phyloP scores from a whole-genome alignment of 92 coral and sea anemone genomes.

The Phymanthus crucifer region DNA sequence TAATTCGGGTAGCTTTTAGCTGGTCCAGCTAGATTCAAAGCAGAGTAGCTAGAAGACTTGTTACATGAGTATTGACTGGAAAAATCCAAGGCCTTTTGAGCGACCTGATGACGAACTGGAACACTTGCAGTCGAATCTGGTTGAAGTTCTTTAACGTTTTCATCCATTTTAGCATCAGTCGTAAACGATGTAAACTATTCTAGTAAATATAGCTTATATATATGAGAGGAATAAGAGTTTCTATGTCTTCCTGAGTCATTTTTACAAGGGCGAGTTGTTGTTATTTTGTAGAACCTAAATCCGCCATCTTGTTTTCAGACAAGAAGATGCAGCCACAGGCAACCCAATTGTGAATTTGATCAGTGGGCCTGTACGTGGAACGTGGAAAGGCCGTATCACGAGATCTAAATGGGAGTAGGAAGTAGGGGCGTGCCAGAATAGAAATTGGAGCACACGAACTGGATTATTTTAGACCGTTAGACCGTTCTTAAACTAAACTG shows the following conservation, averaged over 20 bases:
- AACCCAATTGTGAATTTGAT: too few species aligned
- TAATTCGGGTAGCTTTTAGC: slow-evolving; percentile 73
- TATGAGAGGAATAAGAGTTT: neutral
- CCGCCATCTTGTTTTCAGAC: slow-evolving; percentile 8
- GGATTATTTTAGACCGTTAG: too few species aligned
- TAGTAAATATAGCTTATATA: neutral
- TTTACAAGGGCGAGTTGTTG: neutral
- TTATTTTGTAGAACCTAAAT: neutral
- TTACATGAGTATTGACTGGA: slow-evolving; percentile 91
- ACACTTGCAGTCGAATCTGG: neutral
- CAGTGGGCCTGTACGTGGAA: too few species aligned
- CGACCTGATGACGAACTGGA: slow-evolving; percentile 59
- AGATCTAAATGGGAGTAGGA: too few species aligned
- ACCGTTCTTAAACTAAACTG: too few species aligned
- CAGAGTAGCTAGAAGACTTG: slow-evolving; percentile 67
- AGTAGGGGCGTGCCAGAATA: too few species aligned
- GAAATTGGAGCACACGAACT: too few species aligned
- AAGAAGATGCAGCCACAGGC: neutral
- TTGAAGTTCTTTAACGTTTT: slow-evolving; percentile 10
- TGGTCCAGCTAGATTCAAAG: slow-evolving; percentile 76
- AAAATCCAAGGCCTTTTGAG: slow-evolving; percentile 55
- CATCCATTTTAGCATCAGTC: neutral
- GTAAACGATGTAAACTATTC: neutral
- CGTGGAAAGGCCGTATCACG: too few species aligned
- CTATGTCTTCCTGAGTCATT: neutral